Base-by-base conservation (phyloP, 2,113 vertebrate species). In the Plestiodon gilberti region DNA sequence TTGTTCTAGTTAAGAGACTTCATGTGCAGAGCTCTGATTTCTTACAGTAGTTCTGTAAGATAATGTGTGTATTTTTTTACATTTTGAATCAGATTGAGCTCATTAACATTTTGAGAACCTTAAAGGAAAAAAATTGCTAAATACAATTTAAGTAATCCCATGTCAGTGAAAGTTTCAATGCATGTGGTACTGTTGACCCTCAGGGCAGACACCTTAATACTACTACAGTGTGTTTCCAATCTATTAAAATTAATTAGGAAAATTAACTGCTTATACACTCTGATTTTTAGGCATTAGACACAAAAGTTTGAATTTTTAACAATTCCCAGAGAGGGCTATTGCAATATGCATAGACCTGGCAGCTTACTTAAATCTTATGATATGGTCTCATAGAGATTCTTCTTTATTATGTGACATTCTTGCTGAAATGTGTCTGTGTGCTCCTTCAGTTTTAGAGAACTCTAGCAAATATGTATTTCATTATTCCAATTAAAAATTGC, bases 41-140 rank as follows among this genome's bases (percentile, higher is more conserved):
- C 65, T 88, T 95, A 87, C 89, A 62, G 83, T 94, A 94, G 90
- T 94, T 96, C n/a, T n/a, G n/a, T 91, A 91, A 95, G 90, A 0
- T 88, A 93, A 89, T 83, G 81, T 89, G 65, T 93, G 43, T 48
- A 8, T 48, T n/a, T 96, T 95, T 96, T 96, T 96, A 95, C 90
- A 88, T 94, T 95, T 94, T 96, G 91, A 90, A 96, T 91, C 85
- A 91, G 93, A 83, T 96, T 96, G 95, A 97, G 89, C 87, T 92
- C 64, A 59, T 73, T 59, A 64, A 52, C 1, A 0, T 82, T 95
- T 48, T 92, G 79, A 89, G 91, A 95, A 90, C 88, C 91, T 93
- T 96, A 91, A 94, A 95, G 95, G 93, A 94, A 96, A 94, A 95
- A 93, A 83, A 85, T 96, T 95, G 92, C 93, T 94, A 90, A 95